Base-by-base conservation (phyloP, 2,113 vertebrate genomes). In the Hylia prasina region DNA sequence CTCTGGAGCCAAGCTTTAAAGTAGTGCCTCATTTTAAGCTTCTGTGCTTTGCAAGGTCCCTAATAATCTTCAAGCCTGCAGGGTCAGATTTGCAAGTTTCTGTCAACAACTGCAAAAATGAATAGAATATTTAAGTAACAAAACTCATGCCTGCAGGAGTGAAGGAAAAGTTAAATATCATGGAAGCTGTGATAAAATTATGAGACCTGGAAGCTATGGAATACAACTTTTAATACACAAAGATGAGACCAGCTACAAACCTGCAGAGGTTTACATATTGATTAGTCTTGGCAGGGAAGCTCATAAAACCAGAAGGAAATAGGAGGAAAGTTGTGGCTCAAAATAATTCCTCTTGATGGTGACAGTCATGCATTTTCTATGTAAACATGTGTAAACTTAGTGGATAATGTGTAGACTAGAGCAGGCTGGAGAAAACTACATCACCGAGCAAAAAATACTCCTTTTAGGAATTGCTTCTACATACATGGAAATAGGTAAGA, bases 241-340 rank as follows among this genome's bases (percentile, higher is more conserved):
- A 79, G 31, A 60, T 60, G 12, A 82, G 54, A 56, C 44, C 24
- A 69, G 71, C 63, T 72, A 69, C 66, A 90, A 80, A 88, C 70
- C n/a, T 35, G 68, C 57, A 76, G 78, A 82, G 75, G 70, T 72
- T 90, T 82, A 82, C 82, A 57, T 82, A 92, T 48, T 45, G 82
- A 90, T 82, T 60, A 39, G 61, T 72, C 66, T 53, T 65, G 82
- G 70, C 53, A 85, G 63, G 65, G 54, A 66, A 83, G 58, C 45
- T 85, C 58, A 39, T 53, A 72, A 90, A 85, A 53, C 6, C 78
- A 88, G 79, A 57, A 81, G n/a, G 47, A 23, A 80, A 87, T 12
- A 81, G 33, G 45, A 85, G 70, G 89, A 89, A 93, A 90, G 30
- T n/a, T 89, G 69, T 76, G 85, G 71, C 68, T 95, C 85, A 61